Percentiles rank a stretch among this genome's conserved stretches.
phyloP scores from a whole-genome alignment of 2,113 vertebrate genomes.

The Datnioides undecimradiatus region DNA sequence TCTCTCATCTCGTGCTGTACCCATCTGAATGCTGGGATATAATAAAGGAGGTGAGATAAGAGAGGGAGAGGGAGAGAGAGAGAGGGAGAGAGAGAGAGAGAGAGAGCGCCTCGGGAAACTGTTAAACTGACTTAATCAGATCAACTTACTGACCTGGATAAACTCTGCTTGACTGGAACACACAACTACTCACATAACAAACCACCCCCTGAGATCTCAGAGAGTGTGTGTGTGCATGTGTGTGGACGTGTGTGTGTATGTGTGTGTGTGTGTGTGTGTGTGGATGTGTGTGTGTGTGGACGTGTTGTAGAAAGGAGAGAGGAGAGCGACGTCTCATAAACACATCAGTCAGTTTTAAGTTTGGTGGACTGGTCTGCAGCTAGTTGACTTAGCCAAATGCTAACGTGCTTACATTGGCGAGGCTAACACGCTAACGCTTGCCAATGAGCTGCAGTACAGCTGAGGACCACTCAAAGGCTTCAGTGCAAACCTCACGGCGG shows the following conservation, averaged over 20 bases:
- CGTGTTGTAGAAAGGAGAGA: not conserved
- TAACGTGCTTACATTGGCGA: too few relatives aligned
- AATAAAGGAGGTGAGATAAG: too few relatives aligned
- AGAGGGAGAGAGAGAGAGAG: not conserved
- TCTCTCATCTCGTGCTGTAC: too few relatives aligned
- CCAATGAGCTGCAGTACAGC: too few relatives aligned
- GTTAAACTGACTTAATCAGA: conserved; percentile 79
- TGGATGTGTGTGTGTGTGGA: not conserved
- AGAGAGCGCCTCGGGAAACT: conserved; percentile 49
- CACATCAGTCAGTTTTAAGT: too few relatives aligned
- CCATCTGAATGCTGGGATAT: too few relatives aligned
- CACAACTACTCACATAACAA: conserved; percentile 48
- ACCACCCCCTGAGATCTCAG: conserved; percentile 5
- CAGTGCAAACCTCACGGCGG: too few relatives aligned
- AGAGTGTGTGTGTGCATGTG: not conserved
- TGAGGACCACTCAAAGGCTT: too few relatives aligned
- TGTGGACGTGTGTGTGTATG: not conserved
- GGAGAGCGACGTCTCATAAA: too few relatives aligned
- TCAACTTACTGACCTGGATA: conserved; percentile 82
- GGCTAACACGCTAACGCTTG: too few relatives aligned
- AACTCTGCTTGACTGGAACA: conserved; percentile 70
- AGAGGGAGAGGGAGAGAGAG: not conserved
- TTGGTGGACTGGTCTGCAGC: too few relatives aligned
- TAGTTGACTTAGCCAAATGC: too few relatives aligned
- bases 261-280: not conserved